These are phyloP conservation scores for Pimpla rufipes DNA, from an alignment of 2,888 invertebrate genomes.

Conservation along the genomic window DNA sequence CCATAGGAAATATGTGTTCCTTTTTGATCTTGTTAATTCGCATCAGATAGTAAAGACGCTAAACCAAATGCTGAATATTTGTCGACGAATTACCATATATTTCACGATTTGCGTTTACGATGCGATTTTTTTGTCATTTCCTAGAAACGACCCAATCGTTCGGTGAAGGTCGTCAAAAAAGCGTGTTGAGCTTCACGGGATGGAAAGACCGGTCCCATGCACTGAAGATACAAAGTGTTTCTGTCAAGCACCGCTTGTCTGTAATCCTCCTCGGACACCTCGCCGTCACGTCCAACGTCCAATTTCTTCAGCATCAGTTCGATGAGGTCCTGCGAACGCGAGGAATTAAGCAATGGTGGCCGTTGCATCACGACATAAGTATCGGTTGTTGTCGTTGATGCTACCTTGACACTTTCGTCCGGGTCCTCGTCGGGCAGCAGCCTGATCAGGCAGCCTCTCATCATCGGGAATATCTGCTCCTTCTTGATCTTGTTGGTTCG, in stretches of 20 bases:
- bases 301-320: constrained; percentile 87
- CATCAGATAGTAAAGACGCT: constrained; percentile 80
- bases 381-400: constrained; percentile 35
- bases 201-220: constrained; percentile 83
- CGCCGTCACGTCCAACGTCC: constrained; percentile 88
- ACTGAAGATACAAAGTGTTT: constrained; percentile 78
- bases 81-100: constrained; percentile 29
- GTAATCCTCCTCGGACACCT: constrained; percentile 86
- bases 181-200: constrained; percentile 77
- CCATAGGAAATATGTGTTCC: constrained; percentile 81
- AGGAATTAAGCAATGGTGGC: constrained; percentile 5
- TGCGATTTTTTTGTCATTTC: neutral
- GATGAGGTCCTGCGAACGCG: constrained; percentile 86
- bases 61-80: constrained; percentile 35
- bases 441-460: constrained; percentile 85
- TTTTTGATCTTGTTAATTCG: constrained; percentile 78
- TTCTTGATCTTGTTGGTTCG: constrained; percentile 78
- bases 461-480: constrained; percentile 81
- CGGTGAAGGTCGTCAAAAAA: constrained; percentile 80
- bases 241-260: constrained; percentile 84
- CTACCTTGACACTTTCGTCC: constrained; percentile 87
- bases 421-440: constrained; percentile 87
- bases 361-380: constrained; percentile 31
- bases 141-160: constrained; percentile 52
- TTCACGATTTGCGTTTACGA: constrained; percentile 3